Evolutionary conservation across 2,113 vertebrate genomes (phyloP), one percentile per base, ranked within the genome.

Genomic region (Pollimyrus isidori): DNA sequence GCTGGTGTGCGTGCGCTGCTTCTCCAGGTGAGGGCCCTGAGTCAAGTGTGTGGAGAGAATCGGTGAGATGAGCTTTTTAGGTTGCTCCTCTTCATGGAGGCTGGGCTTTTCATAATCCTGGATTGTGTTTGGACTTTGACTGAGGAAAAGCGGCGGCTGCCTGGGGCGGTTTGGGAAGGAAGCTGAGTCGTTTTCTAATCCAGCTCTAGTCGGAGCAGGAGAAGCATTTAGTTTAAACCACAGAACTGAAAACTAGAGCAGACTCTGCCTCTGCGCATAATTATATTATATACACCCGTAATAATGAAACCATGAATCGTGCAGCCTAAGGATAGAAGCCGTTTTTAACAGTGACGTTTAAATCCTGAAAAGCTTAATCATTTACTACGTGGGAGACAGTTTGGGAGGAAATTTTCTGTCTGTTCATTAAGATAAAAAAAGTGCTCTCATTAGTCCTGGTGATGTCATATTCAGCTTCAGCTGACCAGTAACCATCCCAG

Each of bases 1-100:
- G 87, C 94, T 99, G 91, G 98, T 98, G 92, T 99, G 98, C 62
- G 98, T 99, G 15, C 97, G 98, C 53, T 99, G 98, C 94, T 99
- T 99, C 92, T 99, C 98, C 83, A 97, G 98, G 98, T 99, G 56
- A 87, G 92, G 46, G 58, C 11, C 23, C 50, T 13, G 69, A 6
- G 26, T 19, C 13, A 39, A 35, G 69, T 76, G 15, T 76, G 35
- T 10, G 15, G 17, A 17, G 30, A 15, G 9, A 39, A 17, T 39
- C 69, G 1, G 26, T 0, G 26, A 4, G 35, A 76, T 39, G 35
- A 39, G 69, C 30, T 76, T 76, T 39, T 39, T 30, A 39, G 3
- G 69, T 30, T 76, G 69, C 0, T n/a, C 13, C 15, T 39, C 69
- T 39, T 13, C 11, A 73, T 73, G 35, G 65, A 30, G 4, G 35